These are phyloP conservation scores for Prunella fulvescens DNA, from an alignment of 2,113 vertebrate genomes.

Conservation along the genomic window DNA sequence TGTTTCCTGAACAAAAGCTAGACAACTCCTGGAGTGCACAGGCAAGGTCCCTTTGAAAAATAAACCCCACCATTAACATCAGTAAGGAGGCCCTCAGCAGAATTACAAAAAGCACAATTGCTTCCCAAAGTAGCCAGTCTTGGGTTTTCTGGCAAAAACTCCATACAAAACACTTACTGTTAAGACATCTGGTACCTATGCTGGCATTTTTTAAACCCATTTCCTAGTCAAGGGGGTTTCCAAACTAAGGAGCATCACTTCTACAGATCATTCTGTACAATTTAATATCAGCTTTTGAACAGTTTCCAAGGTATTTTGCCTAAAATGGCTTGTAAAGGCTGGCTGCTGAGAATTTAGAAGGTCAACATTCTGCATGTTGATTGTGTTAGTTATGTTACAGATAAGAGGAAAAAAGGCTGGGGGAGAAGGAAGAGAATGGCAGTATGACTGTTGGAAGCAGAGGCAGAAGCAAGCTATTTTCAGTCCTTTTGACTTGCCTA, in stretches of 20 bases:
- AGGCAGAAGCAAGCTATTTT: neutral
- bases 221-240: neutral
- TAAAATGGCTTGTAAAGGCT: neutral
- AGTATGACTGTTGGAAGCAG: neutral
- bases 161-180: neutral
- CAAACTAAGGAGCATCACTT: neutral
- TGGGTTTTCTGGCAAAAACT: neutral
- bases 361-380: neutral
- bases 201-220: neutral
- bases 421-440: accelerated
- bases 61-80: neutral
- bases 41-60: neutral
- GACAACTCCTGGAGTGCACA: neutral
- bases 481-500: neutral
- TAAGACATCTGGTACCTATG: neutral
- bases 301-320: neutral
- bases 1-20: neutral
- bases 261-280: neutral
- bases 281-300: neutral
- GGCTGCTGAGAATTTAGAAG: neutral
- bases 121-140: neutral
- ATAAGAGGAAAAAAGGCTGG: neutral
- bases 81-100: neutral
- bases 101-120: neutral
- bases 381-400: neutral